These are phyloP conservation scores for Palaemon carinicauda DNA, from an alignment of 1,140 invertebrate genomes.

Conservation along the genomic window DNA sequence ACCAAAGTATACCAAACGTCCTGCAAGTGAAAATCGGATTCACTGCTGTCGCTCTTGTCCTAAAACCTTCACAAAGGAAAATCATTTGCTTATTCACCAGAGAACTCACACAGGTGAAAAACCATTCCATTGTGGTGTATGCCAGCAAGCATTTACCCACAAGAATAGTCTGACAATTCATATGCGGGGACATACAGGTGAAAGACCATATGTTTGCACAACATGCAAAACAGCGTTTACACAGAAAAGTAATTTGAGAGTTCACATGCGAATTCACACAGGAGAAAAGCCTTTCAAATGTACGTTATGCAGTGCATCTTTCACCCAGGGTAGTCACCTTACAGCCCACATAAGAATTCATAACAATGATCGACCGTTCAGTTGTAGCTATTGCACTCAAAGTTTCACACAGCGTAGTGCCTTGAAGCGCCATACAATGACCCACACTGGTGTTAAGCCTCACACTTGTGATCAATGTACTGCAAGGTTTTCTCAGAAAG, in stretches of 20 bases:
- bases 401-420: slow-evolving; percentile 62
- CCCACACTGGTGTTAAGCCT: slow-evolving; percentile 61
- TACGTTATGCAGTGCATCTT: slow-evolving; percentile 66
- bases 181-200: slow-evolving; percentile 58
- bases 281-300: slow-evolving; percentile 73
- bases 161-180: slow-evolving; percentile 56
- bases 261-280: slow-evolving; percentile 65
- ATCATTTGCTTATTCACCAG: slow-evolving; percentile 41
- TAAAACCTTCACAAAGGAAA: slow-evolving; percentile 40
- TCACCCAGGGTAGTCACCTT: slow-evolving; percentile 59
- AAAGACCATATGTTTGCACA: slow-evolving; percentile 59
- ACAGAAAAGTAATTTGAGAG: slow-evolving; percentile 60
- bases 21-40: background rate
- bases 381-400: slow-evolving; percentile 60
- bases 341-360: slow-evolving; percentile 57
- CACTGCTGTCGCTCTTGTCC: slow-evolving; percentile 32
- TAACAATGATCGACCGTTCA: slow-evolving; percentile 61
- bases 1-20: background rate
- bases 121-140: slow-evolving; percentile 48
- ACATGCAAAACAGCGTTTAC: slow-evolving; percentile 59
- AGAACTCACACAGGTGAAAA: slow-evolving; percentile 44
- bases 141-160: slow-evolving; percentile 46
- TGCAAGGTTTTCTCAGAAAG: slow-evolving; percentile 45
- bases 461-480: slow-evolving; percentile 59
- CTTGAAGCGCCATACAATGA: slow-evolving; percentile 61